These are phyloP conservation scores for Cyprinella venusta DNA, from an alignment of 2,797 vertebrate species.

Conservation along the genomic window DNA sequence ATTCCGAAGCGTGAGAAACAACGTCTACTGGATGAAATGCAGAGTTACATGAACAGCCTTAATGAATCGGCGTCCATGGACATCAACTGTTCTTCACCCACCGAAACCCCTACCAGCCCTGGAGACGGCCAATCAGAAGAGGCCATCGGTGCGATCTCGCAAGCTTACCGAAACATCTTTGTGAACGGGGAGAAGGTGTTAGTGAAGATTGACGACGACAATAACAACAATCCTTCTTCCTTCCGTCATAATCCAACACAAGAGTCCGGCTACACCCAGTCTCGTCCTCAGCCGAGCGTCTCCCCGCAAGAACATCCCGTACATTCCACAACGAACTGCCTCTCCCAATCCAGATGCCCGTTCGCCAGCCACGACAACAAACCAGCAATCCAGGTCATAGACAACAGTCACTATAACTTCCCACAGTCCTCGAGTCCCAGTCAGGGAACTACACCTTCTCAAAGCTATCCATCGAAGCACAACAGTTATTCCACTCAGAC, in stretches of 20 bases:
- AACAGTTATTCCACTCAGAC: slow-evolving; percentile 66
- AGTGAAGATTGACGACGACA: slow-evolving; percentile 63
- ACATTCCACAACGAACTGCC: slow-evolving; percentile 66
- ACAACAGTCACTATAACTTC: slow-evolving; percentile 72
- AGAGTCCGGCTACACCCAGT: slow-evolving; percentile 61
- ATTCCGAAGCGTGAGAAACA: slow-evolving; percentile 85
- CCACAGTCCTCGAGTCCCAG: slow-evolving; percentile 66
- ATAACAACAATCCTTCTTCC: slow-evolving; percentile 58
- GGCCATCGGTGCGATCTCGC: slow-evolving; percentile 66
- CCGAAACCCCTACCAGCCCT: slow-evolving; percentile 70
- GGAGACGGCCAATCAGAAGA: slow-evolving; percentile 66
- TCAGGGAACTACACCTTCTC: slow-evolving; percentile 58
- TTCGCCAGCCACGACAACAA: slow-evolving; percentile 59
- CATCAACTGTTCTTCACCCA: slow-evolving; percentile 70
- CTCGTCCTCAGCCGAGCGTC: slow-evolving; percentile 47
- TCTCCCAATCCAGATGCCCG: slow-evolving; percentile 58
- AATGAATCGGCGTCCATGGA: slow-evolving; percentile 78
- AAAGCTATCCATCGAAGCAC: slow-evolving; percentile 66
- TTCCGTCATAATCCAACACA: slow-evolving; percentile 62
- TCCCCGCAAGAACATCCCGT: slow-evolving; percentile 57
- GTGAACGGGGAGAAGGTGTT: slow-evolving; percentile 72
- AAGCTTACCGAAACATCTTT: slow-evolving; percentile 70
- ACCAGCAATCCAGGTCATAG: slow-evolving; percentile 53
- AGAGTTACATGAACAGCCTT: slow-evolving; percentile 84
- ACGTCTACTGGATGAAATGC: slow-evolving; percentile 84